These are phyloP conservation scores for Semaprochilodus insignis DNA, from an alignment of 2,797 vertebrate genomes.

Conservation along the genomic window DNA sequence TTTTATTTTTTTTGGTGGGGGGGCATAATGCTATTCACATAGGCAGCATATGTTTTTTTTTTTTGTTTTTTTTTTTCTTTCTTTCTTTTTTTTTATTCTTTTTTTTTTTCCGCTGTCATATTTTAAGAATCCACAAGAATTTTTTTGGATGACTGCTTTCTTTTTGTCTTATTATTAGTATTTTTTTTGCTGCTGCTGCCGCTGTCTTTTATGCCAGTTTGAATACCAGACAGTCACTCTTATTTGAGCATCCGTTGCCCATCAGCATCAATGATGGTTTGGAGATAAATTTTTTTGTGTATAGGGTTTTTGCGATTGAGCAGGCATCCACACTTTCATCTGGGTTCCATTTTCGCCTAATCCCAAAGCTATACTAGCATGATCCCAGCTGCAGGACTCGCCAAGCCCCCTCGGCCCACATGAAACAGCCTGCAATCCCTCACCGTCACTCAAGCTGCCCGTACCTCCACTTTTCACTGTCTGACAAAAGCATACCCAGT, in stretches of 20 bases:
- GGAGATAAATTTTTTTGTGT: slow-evolving; percentile 37
- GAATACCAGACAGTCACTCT: slow-evolving; percentile 35
- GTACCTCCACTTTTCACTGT: slow-evolving; percentile 32
- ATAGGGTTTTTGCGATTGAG: slow-evolving; percentile 43
- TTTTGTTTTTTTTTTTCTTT: too few species aligned
- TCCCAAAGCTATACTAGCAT: slow-evolving; percentile 60
- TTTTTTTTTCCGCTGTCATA: too few species aligned
- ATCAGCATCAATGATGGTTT: slow-evolving; percentile 38
- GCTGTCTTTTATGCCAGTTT: slow-evolving; percentile 21
- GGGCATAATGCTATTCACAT: neutral
- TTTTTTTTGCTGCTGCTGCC: slow-evolving; percentile 23
- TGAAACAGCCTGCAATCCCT: slow-evolving; percentile 59
- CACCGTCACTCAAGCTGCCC: slow-evolving; percentile 56
- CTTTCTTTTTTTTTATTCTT: too few species aligned
- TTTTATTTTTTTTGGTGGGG: too few species aligned
- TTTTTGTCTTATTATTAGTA: neutral
- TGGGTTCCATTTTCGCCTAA: slow-evolving; percentile 62
- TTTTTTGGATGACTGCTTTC: neutral
- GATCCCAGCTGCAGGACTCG: slow-evolving; percentile 57
- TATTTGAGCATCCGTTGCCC: slow-evolving; percentile 25
- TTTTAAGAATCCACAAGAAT: neutral
- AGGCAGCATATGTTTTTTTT: too few species aligned
- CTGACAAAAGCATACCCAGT: slow-evolving; percentile 46
- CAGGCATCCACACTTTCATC: slow-evolving; percentile 54
- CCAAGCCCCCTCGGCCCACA: slow-evolving; percentile 56